Conservation (phyloP, 2,113 vertebrate genomes). For the Corythornis madagascariensis region DNA sequence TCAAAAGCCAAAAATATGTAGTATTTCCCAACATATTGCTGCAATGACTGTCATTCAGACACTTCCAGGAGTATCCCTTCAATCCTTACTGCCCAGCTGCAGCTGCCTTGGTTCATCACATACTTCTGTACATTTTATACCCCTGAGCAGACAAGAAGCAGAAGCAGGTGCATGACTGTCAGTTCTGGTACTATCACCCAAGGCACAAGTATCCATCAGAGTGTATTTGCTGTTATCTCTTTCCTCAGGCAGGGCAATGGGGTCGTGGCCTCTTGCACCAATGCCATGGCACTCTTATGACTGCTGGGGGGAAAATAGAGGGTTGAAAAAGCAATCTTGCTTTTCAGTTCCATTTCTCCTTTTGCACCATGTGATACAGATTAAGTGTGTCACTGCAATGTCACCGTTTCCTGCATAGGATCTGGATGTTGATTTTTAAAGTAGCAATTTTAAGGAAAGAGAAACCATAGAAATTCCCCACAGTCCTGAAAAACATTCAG, state of each 20-base stretch:
- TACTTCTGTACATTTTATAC: background rate
- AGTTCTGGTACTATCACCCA: background rate
- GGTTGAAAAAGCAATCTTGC: background rate
- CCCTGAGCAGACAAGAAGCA: background rate
- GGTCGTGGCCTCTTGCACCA: background rate
- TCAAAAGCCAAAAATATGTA: background rate
- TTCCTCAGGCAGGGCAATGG: background rate
- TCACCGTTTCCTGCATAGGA: background rate
- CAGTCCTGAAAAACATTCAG: background rate
- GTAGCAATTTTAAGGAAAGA: background rate
- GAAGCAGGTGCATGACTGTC: slow-evolving; percentile 36
- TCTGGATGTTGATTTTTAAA: slow-evolving; percentile 12
- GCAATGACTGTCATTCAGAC: background rate
- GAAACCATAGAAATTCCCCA: background rate
- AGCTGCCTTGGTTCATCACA: background rate
- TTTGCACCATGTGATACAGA: background rate
- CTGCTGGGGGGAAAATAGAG: background rate
- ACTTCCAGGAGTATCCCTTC: background rate
- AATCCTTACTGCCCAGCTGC: background rate
- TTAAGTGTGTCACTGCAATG: background rate
- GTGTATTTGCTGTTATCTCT: background rate
- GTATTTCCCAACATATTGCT: background rate
- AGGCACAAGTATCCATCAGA: background rate
- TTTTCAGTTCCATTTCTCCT: slow-evolving; percentile 15
- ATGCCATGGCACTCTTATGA: background rate